These are phyloP conservation scores for Trimorus sp. DNA, from an alignment of 2,888 invertebrate species.

Conservation along the genomic window DNA sequence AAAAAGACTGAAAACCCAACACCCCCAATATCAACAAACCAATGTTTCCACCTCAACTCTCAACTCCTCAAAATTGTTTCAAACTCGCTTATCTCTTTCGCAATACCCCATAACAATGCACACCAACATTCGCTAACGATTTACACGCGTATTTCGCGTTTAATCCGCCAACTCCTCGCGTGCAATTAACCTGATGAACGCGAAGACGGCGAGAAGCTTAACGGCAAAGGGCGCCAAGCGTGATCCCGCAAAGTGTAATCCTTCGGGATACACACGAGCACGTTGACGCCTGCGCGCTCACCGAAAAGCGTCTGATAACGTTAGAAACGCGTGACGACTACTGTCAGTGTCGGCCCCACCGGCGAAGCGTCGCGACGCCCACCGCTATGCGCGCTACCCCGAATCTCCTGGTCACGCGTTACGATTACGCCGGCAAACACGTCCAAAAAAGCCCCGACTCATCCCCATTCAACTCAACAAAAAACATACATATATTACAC, in stretches of 20 bases:
- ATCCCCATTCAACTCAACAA: too few relatives aligned
- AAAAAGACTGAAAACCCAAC: too few relatives aligned
- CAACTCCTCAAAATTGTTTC: too few relatives aligned
- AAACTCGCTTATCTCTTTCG: too few relatives aligned
- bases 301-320: constrained; percentile 58
- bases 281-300: constrained; percentile 55
- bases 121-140: constrained; percentile 13
- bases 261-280: constrained; percentile 37
- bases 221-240: constrained; percentile 21
- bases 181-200: constrained; percentile 25
- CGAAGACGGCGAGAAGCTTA: constrained; percentile 33
- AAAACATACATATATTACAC: too few relatives aligned
- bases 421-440: background rate
- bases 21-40: too few relatives aligned
- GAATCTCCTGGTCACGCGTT: constrained; percentile 10
- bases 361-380: constrained; percentile 57
- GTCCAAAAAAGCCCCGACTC: background rate
- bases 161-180: background rate
- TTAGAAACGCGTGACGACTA: constrained; percentile 9
- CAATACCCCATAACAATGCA: too few relatives aligned
- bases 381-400: constrained; percentile 3
- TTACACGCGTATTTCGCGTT: background rate
- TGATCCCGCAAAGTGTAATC: constrained; percentile 31
- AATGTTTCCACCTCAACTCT: too few relatives aligned
- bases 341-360: constrained; percentile 55